Base-by-base conservation (phyloP, 2,888 invertebrate species). In the Noctua fimbriata region DNA sequence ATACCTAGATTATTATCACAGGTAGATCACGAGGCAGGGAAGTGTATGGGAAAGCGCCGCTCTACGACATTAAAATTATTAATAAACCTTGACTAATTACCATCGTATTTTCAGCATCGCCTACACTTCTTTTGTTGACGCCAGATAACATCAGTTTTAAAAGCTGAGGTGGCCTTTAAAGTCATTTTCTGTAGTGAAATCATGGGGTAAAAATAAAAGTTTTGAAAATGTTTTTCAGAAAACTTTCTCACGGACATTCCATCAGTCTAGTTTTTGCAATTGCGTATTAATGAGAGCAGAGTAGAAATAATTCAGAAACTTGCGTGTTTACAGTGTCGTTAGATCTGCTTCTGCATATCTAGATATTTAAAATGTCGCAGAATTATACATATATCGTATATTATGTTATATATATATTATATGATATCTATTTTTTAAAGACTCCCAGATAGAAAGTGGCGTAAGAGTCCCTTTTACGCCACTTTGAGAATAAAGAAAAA, bases 11-110 rank as follows among this genome's bases (percentile, higher is more conserved):
- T 18, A 65, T 36, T 32, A 21, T 36, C 65, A 70, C 41, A 73
- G 70, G 63, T 83, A 58, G 21, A 67, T 73, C 79, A 85, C 70
- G 63, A 49, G 55, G 21, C 24, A 49, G 16, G 49, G n/a, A 66
- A 73, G 71, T 79, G 71, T 36, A 67, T 28, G 58, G 18, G 36
- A 55, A 71, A 70, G 85, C 85, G 77, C 73, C 73, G 47, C 41
- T 49, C 41, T n/a, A 28, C 41, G 47, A 52, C 65, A 67, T 52
- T 47, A 44, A 28, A 72, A 72, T 69, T 85, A 73, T 74, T 69
- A 81, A 60, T 81, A 81, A 69, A 69, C 44, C 70, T 83, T 83
- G 82, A 87, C 83, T 89, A 89, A 89, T 89, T 88, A 82, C 70
- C 73, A 10, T 66, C 78, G 65, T 84, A 86, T 86, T 89, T 90